Conservation (phyloP, 2,113 vertebrate genomes). For the Xiphias gladius region DNA sequence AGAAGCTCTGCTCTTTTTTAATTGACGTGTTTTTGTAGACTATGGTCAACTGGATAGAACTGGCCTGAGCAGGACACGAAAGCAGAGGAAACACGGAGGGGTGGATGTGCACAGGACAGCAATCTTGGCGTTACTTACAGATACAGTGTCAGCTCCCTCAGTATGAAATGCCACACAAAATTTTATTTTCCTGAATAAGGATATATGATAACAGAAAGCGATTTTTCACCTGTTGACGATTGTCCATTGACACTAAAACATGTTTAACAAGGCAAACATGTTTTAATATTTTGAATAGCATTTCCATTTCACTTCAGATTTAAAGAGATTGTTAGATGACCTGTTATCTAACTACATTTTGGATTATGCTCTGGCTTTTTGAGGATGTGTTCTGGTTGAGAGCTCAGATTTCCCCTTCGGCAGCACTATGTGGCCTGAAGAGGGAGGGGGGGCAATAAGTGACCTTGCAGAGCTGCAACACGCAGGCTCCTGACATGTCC, state of each 20-base stretch:
- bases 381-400: slow-evolving; percentile 51
- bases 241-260: background rate
- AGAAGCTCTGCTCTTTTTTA: background rate
- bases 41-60: background rate
- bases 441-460: slow-evolving; percentile 44
- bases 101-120: background rate
- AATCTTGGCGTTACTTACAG: background rate
- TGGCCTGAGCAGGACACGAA: background rate
- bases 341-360: slow-evolving; percentile 44
- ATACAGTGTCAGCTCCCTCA: background rate
- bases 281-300: background rate
- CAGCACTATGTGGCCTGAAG: slow-evolving; percentile 61
- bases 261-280: background rate
- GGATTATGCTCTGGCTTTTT: slow-evolving; percentile 34
- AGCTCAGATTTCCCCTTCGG: slow-evolving; percentile 61
- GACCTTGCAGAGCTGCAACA: slow-evolving; percentile 78
- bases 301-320: background rate
- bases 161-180: background rate
- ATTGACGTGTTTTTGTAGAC: background rate
- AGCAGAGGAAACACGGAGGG: background rate
- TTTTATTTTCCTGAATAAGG: background rate
- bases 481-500: slow-evolving; percentile 51
- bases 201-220: background rate
- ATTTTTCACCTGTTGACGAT: background rate
- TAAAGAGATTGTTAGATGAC: slow-evolving; percentile 1